These are phyloP conservation scores for Squalus acanthias DNA, from an alignment of 2,797 vertebrate species.

Conservation along the genomic window DNA sequence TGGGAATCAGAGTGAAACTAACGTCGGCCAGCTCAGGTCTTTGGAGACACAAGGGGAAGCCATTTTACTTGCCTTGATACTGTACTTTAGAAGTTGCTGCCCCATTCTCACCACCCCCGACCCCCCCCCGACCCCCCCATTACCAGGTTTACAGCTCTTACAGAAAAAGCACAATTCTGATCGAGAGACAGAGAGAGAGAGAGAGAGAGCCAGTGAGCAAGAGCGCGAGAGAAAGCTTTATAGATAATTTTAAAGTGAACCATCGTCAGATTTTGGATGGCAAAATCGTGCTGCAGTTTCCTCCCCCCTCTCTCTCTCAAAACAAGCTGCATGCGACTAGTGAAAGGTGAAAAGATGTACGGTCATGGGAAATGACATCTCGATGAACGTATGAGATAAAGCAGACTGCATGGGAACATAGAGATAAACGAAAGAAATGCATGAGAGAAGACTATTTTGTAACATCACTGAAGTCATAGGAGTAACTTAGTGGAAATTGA, in stretches of 20 bases:
- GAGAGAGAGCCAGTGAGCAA: too few species aligned
- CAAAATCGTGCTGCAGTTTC: neutral
- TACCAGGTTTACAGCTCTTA: neutral
- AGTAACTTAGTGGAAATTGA: neutral
- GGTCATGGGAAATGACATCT: neutral
- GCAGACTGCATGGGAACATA: neutral
- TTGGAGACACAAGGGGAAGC: neutral
- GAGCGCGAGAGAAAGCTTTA: neutral
- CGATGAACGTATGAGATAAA: neutral
- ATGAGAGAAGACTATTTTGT: neutral
- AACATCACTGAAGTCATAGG: neutral
- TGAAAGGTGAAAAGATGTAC: neutral
- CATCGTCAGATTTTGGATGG: neutral
- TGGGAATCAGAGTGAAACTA: neutral
- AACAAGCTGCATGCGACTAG: neutral
- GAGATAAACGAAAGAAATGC: neutral
- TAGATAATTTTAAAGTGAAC: neutral
- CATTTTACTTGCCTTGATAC: neutral
- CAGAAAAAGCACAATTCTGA: neutral
- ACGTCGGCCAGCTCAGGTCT: neutral
- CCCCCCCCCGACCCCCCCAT: neutral
- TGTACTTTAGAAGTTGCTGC: neutral
- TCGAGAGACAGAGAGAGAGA: too few species aligned
- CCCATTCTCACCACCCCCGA: neutral
- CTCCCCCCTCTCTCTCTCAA: too few species aligned